Conservation (phyloP, 2,888 invertebrate genomes). For the Colostygia pectinataria region DNA sequence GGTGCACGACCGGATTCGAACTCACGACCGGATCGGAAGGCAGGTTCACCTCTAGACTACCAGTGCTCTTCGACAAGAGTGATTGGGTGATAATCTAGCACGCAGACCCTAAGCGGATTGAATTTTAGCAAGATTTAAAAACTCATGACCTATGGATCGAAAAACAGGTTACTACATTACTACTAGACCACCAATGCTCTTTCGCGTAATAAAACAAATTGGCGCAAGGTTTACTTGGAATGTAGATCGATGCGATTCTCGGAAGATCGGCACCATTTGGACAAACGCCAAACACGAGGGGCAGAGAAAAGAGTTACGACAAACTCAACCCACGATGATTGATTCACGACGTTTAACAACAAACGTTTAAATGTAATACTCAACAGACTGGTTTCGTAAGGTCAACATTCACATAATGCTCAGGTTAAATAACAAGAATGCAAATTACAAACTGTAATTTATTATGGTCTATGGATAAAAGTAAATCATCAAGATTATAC, state of each 20-base stretch:
- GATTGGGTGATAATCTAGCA: too few species aligned
- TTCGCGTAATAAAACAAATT: slow-evolving; percentile 55
- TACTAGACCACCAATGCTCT: too few species aligned
- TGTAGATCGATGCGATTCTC: slow-evolving; percentile 65
- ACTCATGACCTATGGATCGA: too few species aligned
- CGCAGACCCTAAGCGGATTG: too few species aligned
- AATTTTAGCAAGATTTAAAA: too few species aligned
- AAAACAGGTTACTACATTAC: too few species aligned
- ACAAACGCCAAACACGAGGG: slow-evolving; percentile 58
- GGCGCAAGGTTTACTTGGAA: slow-evolving; percentile 41
- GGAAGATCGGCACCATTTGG: slow-evolving; percentile 66
- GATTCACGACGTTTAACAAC: slow-evolving; percentile 17
- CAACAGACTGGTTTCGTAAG: not conserved
- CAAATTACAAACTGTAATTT: not conserved
- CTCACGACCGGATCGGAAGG: too few species aligned
- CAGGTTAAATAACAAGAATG: not conserved
- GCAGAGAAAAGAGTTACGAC: slow-evolving; percentile 52
- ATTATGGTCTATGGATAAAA: slow-evolving; percentile 14
- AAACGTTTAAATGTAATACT: slow-evolving; percentile 1
- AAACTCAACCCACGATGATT: slow-evolving; percentile 45
- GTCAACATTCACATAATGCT: not conserved
- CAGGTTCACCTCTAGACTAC: too few species aligned
- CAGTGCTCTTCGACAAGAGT: too few species aligned
- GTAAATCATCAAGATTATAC: slow-evolving; percentile 40
- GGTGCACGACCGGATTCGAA: too few species aligned